phyloP scores from a whole-genome alignment of 2,888 invertebrate genomes.

The Abrostola triplasia region DNA sequence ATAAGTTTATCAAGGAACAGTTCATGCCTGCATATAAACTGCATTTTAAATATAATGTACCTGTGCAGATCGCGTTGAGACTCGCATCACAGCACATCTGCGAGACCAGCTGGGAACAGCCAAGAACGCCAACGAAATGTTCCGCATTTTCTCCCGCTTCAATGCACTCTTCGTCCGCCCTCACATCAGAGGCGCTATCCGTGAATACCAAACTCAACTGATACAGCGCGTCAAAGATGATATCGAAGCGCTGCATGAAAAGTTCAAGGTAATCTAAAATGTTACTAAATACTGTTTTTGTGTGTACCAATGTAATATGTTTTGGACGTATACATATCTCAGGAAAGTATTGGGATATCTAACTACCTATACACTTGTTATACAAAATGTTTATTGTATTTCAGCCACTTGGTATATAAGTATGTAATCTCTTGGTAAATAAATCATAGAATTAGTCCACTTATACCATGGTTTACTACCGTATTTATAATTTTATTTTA shows the following conservation, averaged over 20 bases:
- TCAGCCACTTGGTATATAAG: no score
- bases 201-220: conserved; percentile 99
- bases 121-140: conserved; percentile 99
- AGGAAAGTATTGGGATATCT: no score
- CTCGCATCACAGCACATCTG: conserved; percentile 98
- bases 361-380: no score
- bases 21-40: no score
- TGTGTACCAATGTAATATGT: no score
- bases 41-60: neutral
- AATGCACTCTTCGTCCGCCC: conserved; percentile 99
- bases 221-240: conserved; percentile 99
- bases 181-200: conserved; percentile 99
- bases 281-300: neutral
- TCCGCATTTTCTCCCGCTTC: conserved; percentile 98
- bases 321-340: no score
- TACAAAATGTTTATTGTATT: no score
- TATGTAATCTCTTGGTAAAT: no score
- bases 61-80: conserved; percentile 95
- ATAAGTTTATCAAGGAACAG: no score
- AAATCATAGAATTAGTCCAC: neutral
- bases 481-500: neutral
- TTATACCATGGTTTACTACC: neutral
- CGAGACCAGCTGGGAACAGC: conserved; percentile 99
- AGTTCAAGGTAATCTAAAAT: conserved; percentile 94
- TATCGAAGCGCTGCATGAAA: conserved; percentile 98